These are phyloP conservation scores for Planiliza haematocheilus DNA, from an alignment of 2,113 vertebrate species.

Conservation along the genomic window DNA sequence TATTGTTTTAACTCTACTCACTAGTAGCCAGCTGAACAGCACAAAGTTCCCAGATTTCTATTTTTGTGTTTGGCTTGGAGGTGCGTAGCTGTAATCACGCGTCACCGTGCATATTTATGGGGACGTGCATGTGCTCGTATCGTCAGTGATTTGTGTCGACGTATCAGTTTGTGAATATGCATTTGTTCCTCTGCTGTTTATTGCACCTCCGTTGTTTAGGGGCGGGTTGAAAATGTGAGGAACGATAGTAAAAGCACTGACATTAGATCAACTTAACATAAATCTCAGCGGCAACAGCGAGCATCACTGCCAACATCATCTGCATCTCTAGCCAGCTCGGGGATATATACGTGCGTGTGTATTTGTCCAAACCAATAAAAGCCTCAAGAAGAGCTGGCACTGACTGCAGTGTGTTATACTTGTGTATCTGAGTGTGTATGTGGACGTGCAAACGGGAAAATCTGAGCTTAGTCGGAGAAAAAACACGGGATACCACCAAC, in stretches of 20 bases:
- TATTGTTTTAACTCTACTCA: too few relatives aligned
- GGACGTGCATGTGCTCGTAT: background rate
- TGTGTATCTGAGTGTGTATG: constrained; percentile 34
- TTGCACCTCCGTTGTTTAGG: background rate
- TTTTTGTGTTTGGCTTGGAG: constrained; percentile 9
- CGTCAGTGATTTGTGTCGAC: background rate
- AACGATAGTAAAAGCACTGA: constrained; percentile 39
- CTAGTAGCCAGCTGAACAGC: too few relatives aligned
- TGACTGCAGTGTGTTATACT: constrained; percentile 4
- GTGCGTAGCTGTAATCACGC: background rate
- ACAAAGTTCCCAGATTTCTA: too few relatives aligned
- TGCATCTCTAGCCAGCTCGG: constrained; percentile 42
- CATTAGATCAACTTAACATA: constrained; percentile 60
- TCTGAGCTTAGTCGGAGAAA: constrained; percentile 19
- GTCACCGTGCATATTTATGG: constrained; percentile 5
- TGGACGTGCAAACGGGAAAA: constrained; percentile 35
- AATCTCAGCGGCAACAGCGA: constrained; percentile 50
- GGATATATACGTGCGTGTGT: constrained; percentile 29
- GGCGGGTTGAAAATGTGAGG: constrained; percentile 1
- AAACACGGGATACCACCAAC: background rate
- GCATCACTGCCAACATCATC: constrained; percentile 40
- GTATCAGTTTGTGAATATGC: constrained; percentile 26
- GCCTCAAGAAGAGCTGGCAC: constrained; percentile 43
- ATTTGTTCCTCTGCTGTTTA: constrained; percentile 42
- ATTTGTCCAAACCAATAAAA: constrained; percentile 52